Percentiles rank a stretch among this genome's conserved stretches.
Conservation (phyloP, 2,113 vertebrate genomes). For the Hoplias malabaricus region DNA sequence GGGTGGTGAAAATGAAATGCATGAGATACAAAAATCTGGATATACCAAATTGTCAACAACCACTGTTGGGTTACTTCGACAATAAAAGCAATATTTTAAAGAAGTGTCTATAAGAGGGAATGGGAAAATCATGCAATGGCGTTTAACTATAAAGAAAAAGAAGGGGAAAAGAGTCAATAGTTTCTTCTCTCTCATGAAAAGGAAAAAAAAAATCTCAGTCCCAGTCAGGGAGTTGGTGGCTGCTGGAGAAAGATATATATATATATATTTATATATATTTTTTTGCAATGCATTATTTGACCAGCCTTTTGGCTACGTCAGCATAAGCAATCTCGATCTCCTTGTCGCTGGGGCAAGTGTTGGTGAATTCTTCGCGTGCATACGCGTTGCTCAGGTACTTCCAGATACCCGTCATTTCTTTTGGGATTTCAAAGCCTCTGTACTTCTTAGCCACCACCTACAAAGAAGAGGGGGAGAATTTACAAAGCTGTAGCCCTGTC, state of each 20-base stretch:
- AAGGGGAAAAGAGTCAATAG: slow-evolving; percentile 63
- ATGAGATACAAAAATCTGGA: slow-evolving; percentile 13
- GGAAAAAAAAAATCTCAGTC: slow-evolving; percentile 61
- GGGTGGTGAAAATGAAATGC: slow-evolving; percentile 32
- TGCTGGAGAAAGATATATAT: too few species aligned
- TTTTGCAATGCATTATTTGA: slow-evolving; percentile 76
- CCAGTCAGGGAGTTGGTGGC: slow-evolving; percentile 36
- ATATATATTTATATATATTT: too few species aligned
- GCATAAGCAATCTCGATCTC: slow-evolving; percentile 97
- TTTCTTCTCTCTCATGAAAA: slow-evolving; percentile 61
- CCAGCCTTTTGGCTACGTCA: slow-evolving; percentile 95
- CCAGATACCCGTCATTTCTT: slow-evolving; percentile 91
- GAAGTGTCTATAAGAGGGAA: slow-evolving; percentile 12
- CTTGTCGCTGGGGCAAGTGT: slow-evolving; percentile 95
- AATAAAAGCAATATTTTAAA: slow-evolving; percentile 49
- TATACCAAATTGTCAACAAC: slow-evolving; percentile 26
- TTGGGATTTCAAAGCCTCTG: slow-evolving; percentile 92
- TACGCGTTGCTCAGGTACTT: slow-evolving; percentile 93
- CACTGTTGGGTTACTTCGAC: slow-evolving; percentile 41
- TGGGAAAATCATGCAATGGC: slow-evolving; percentile 57
- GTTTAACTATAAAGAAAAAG: slow-evolving; percentile 56
- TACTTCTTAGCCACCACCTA: slow-evolving; percentile 98
- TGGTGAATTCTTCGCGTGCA: slow-evolving; percentile 94
- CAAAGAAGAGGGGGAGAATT: slow-evolving; percentile 24
- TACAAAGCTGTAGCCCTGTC: too few species aligned